A percentile compares a stretch with the other conserved stretches of the same genome.
Conservation (phyloP, 2,113 vertebrate genomes). For the Clarias gariepinus region DNA sequence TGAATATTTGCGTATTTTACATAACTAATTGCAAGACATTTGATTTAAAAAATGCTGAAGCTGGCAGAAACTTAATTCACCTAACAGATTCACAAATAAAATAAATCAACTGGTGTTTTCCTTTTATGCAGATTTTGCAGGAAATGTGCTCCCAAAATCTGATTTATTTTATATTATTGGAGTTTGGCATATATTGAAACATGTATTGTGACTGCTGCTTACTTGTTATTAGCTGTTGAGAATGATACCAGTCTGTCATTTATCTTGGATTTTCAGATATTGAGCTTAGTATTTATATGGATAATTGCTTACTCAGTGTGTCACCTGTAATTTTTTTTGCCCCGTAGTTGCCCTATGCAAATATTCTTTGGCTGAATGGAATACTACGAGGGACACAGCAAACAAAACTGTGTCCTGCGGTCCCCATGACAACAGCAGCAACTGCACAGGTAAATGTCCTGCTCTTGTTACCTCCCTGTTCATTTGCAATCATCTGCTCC, state of each 20-base stretch:
- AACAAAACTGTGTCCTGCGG: conserved; percentile 49
- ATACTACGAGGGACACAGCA: conserved; percentile 34
- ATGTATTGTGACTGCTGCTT: not conserved
- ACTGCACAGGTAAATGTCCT: conserved; percentile 51
- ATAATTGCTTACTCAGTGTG: conserved; percentile 1
- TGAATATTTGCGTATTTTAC: not conserved
- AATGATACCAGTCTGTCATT: not conserved
- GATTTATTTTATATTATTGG: not conserved
- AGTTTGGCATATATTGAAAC: not conserved
- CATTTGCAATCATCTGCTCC: conserved; percentile 6
- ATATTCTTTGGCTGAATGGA: conserved; percentile 53
- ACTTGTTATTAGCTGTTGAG: not conserved
- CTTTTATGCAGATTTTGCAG: not conserved
- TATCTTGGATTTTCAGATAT: not conserved
- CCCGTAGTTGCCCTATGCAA: conserved; percentile 55
- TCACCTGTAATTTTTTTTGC: conserved; percentile 46
- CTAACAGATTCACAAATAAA: not conserved
- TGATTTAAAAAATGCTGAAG: not conserved
- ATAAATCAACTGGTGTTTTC: not conserved
- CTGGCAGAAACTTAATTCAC: not conserved
- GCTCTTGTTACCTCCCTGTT: not conserved
- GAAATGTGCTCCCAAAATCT: not conserved
- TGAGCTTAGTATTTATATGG: conserved; percentile 1
- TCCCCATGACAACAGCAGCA: conserved; percentile 52
- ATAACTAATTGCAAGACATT: not conserved